Evolutionary conservation across 2,797 vertebrate species (phyloP).

Genomic region (Tamandua tetradactyla): DNA sequence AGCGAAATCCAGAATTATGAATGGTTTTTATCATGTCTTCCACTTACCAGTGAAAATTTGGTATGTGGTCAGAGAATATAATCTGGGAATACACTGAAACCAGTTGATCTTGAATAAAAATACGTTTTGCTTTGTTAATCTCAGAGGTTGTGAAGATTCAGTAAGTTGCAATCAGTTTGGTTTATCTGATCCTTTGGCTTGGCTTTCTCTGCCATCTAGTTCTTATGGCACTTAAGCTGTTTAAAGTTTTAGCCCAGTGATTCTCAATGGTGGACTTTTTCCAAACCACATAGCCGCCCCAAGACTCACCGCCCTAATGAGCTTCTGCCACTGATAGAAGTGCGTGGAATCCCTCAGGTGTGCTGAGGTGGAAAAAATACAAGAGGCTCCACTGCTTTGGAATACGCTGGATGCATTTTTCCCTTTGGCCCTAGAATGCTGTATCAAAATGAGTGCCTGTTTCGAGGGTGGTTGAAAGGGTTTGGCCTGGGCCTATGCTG

Average conservation of each 20-base stretch:
- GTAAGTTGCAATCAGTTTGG: neutral
- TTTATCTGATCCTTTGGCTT: slow-evolving; percentile 34
- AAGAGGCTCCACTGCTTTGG: slow-evolving; percentile 21
- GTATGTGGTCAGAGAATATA: neutral
- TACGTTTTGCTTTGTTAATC: neutral
- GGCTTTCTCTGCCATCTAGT: slow-evolving; percentile 31
- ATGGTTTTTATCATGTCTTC: neutral
- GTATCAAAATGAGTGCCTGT: neutral
- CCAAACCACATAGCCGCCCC: slow-evolving; percentile 44
- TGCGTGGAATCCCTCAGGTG: slow-evolving; percentile 64
- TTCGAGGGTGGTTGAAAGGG: neutral
- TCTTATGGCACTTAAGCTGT: neutral
- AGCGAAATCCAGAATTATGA: slow-evolving; percentile 9
- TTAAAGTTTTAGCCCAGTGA: slow-evolving; percentile 53
- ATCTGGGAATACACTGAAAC: slow-evolving; percentile 5
- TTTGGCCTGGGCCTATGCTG: neutral
- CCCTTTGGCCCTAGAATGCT: slow-evolving; percentile 5
- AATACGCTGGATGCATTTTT: slow-evolving; percentile 22
- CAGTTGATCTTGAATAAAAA: slow-evolving; percentile 8
- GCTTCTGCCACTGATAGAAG: slow-evolving; percentile 4
- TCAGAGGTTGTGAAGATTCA: slow-evolving; percentile 15
- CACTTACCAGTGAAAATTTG: neutral
- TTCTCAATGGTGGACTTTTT: slow-evolving; percentile 60
- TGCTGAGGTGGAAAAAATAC: slow-evolving; percentile 9
- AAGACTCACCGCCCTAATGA: slow-evolving; percentile 56